Conservation (phyloP, 2,888 invertebrate species). For the Protophormia terraenovae region DNA sequence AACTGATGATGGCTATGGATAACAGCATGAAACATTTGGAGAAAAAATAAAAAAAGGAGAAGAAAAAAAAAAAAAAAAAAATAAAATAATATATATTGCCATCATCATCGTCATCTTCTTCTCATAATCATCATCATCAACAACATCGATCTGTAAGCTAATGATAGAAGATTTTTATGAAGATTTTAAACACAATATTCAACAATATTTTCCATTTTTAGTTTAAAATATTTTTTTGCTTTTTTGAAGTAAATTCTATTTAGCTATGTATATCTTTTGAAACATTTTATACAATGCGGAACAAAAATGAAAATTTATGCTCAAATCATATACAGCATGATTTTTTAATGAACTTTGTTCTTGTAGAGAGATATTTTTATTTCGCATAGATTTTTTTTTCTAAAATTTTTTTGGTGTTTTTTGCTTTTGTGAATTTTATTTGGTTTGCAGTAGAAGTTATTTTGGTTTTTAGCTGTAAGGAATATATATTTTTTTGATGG, state of each 20-base stretch:
- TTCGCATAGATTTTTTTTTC: not conserved
- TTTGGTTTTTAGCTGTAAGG: not conserved
- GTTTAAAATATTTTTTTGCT: slow-evolving; percentile 4
- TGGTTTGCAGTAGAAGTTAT: not conserved
- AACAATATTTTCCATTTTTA: not conserved
- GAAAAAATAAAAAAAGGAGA: not conserved
- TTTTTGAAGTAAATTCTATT: not conserved
- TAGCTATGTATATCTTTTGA: not conserved
- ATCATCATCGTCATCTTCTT: slow-evolving; percentile 30
- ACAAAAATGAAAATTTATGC: slow-evolving; percentile 27
- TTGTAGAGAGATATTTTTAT: slow-evolving; percentile 7
- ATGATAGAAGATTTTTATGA: slow-evolving; percentile 24
- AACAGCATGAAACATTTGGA: not conserved
- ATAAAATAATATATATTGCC: slow-evolving; percentile 42
- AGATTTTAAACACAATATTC: slow-evolving; percentile 15
- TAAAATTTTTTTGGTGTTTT: not conserved
- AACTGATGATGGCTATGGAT: slow-evolving; percentile 10
- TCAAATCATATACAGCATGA: slow-evolving; percentile 49
- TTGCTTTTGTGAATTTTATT: slow-evolving; percentile 29
- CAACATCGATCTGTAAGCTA: slow-evolving; percentile 45
- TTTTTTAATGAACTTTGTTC: slow-evolving; percentile 50
- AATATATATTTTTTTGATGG: not conserved
- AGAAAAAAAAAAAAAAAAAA: not conserved
- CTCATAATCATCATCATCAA: slow-evolving; percentile 30
- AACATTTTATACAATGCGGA: slow-evolving; percentile 33